Conservation (phyloP, 2,888 invertebrate species). For the Lochmaea crataegi region DNA sequence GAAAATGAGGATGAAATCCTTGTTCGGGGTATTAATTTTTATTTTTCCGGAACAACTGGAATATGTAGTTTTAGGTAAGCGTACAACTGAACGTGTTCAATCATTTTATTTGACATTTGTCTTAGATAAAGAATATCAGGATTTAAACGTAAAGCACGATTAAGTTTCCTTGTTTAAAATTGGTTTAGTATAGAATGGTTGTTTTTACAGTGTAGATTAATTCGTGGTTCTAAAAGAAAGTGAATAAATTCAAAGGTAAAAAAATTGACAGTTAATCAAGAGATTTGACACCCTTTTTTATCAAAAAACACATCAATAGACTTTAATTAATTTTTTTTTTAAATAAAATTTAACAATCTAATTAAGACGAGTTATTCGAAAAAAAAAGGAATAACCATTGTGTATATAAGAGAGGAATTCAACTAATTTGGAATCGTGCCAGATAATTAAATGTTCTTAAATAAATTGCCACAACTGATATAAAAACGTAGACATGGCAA, state of each 20-base stretch:
- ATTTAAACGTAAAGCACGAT: background rate
- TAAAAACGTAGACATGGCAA: conserved; percentile 53
- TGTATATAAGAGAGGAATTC: conserved; percentile 47
- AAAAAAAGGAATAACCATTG: conserved; percentile 47
- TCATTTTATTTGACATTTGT: background rate
- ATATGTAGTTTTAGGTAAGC: no score
- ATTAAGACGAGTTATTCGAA: conserved; percentile 37
- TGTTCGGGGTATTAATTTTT: no score
- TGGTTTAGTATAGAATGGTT: background rate
- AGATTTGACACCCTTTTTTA: background rate
- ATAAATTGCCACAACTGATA: conserved; percentile 59
- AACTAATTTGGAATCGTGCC: conserved; percentile 41
- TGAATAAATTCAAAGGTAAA: background rate
- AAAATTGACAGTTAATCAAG: background rate
- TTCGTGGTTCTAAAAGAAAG: background rate
- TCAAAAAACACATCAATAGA: no score
- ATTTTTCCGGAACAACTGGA: no score
- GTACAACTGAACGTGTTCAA: no score
- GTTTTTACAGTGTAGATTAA: background rate
- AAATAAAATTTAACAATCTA: conserved; percentile 29
- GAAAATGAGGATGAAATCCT: no score
- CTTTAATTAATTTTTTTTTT: no score
- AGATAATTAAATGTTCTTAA: conserved; percentile 61
- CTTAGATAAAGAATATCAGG: background rate
- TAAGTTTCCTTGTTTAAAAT: background rate